Evolutionary conservation across 2,113 vertebrate genomes (phyloP), one percentile per base, ranked within the genome.

Genomic region (Thryonomys swinderianus): DNA sequence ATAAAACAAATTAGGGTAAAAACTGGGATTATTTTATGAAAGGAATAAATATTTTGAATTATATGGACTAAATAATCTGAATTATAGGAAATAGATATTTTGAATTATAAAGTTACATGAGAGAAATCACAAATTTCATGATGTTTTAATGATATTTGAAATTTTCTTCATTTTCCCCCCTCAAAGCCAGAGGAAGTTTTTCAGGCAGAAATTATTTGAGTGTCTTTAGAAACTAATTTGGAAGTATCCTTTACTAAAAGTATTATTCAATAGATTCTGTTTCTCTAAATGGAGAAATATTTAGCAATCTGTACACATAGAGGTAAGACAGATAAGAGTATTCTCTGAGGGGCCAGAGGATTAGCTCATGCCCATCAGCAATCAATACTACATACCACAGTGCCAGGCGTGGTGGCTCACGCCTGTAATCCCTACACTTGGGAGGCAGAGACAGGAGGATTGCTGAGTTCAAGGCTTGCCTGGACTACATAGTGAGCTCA

Each of bases 131-230:
- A 90, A 42, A 10, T 95, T 93, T 85, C 64, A 27, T 71, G 30
- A 87, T 88, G 20, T 93, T 96, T 85, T 94, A 89, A 79, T 79
- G 59, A 81, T 89, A 25, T 74, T 73, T 93, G 34, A 45, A 80
- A 80, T 95, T 95, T 96, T 57, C 69, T 90, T 91, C 37, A 81
- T 17, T 23, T 90, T 93, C 17, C 37, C 69, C 48, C 1, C 2
- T 45, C 11, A 85, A 97, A 96, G 42, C 55, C n/a, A 71, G 53
- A 93, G 95, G 85, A 95, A 81, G 78, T 95, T 78, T 89, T 94
- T 51, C 85, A 62, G 17, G 40, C 18, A 78, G 48, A 92, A 96
- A 89, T 42, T 1, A 82, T 81, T 91, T 96, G 57, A 94, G 66
- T 95, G 53, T 67, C 66, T 95, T 92, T 96, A 71, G 90, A 64